Percentiles rank a stretch among this genome's conserved stretches.
Conservation (phyloP, 2,888 invertebrate species). For the Yponomeuta sedellus region DNA sequence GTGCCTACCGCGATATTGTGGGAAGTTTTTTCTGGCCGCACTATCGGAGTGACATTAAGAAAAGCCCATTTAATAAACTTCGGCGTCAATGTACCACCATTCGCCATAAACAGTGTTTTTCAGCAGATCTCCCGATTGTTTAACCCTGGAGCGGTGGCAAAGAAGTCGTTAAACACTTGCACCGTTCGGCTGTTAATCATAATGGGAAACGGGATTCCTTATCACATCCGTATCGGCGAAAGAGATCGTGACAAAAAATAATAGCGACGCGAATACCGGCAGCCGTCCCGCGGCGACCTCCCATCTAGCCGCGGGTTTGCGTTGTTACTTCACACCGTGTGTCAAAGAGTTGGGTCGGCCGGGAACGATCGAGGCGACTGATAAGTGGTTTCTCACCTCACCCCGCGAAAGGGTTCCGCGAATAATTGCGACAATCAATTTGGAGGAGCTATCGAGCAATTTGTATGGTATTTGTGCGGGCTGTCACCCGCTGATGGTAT, state of each 20-base stretch:
- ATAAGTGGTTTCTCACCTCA: constrained; percentile 74
- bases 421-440: constrained; percentile 76
- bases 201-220: constrained; percentile 39
- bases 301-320: constrained; percentile 33
- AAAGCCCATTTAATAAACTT: constrained; percentile 12
- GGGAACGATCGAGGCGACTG: constrained; percentile 51
- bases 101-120: constrained; percentile 13
- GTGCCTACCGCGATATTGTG: constrained; percentile 50
- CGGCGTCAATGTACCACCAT: constrained; percentile 31
- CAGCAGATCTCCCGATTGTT: constrained; percentile 28
- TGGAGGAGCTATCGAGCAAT: constrained; percentile 72
- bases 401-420: constrained; percentile 69
- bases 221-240: constrained; percentile 43
- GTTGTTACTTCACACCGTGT: constrained; percentile 62
- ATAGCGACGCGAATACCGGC: constrained; percentile 40
- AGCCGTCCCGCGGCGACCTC: constrained; percentile 54
- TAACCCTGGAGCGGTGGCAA: constrained; percentile 26
- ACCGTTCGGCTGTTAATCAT: constrained; percentile 41
- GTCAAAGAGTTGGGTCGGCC: constrained; percentile 62
- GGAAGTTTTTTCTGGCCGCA: constrained; percentile 40
- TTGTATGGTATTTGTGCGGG: constrained; percentile 76
- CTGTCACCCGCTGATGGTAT: constrained; percentile 72
- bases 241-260: constrained; percentile 60
- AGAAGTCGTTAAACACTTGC: constrained; percentile 44
- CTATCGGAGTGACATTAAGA: constrained; percentile 15